Evolutionary conservation across 2,888 invertebrate species (phyloP), one percentile per base, ranked within the genome.

Genomic region (Nomada fucata): DNA sequence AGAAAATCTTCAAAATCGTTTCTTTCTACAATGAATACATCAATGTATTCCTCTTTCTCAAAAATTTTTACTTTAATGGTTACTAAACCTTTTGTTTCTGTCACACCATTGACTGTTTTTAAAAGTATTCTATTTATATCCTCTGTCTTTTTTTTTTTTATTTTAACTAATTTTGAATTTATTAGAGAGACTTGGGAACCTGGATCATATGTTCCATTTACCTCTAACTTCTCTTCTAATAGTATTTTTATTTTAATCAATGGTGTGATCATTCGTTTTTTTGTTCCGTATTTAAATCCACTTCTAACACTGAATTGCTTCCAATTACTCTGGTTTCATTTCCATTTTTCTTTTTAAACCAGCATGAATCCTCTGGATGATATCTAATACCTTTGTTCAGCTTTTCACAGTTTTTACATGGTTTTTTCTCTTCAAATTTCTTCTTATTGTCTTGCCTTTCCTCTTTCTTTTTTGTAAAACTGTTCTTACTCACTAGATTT

Each of bases 41-140:
- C 72, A 0, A 87, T 65, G 2, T 77, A 23, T 85, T 90, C 50
- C 69, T 89, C 89, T 61, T 82, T 87, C 29, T 89, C 71, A 59
- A 88, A 82, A n/a, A 88, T 87, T 83, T 86, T 88, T 77, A 86
- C 67, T 67, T 88, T 88, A 61, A 88, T 72, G 0, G 42, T 85
- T 82, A 42, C 71, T 55, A 87, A 68, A 42, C 88, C 84, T 44
- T 82, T 74, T 79, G 87, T 88, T 29, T 64, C 57, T 67, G 29
- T 76, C 64, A 83, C 87, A 89, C 88, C 89, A 88, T 84, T 89
- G 72, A 89, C 69, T 52, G 89, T 83, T 78, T 78, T 79, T 42
- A 88, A 20, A 20, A 10, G 57, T 82, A 76, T 73, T 69, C 72
- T 80, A 70, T 86, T 84, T 50, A 76, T 23, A 74, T 79, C 77